Conservation (phyloP, 92 coral and sea anemone species). For the Porites lobata region DNA sequence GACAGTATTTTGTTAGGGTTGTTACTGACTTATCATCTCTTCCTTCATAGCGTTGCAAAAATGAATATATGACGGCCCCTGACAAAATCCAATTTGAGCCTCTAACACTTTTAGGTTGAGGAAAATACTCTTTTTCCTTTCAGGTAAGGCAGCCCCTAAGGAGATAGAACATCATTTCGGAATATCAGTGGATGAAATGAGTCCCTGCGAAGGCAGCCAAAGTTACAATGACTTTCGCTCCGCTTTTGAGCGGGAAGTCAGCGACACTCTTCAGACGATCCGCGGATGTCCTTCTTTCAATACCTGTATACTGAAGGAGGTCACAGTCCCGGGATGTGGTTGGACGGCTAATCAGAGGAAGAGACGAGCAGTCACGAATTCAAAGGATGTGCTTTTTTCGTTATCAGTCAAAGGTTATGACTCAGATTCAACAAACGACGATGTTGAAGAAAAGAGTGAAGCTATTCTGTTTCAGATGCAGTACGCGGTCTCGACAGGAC, state of each 20-base stretch:
- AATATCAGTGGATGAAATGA: not conserved
- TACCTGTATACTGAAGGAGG: slow-evolving; percentile 33
- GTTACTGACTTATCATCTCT: too few species aligned
- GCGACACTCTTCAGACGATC: slow-evolving; percentile 15
- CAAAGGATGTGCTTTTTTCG: slow-evolving; percentile 27
- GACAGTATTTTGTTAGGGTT: too few species aligned
- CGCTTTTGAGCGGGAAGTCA: slow-evolving; percentile 38
- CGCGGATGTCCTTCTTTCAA: slow-evolving; percentile 15
- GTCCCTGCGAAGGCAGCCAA: slow-evolving; percentile 29
- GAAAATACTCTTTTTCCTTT: too few species aligned
- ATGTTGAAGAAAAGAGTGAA: slow-evolving; percentile 47
- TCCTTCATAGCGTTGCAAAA: too few species aligned
- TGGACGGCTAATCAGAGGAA: not conserved
- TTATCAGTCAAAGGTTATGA: slow-evolving; percentile 3
- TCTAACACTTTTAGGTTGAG: not conserved
- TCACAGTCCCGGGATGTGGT: slow-evolving; percentile 45
- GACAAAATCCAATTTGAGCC: too few species aligned
- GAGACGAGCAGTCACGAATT: slow-evolving; percentile 10
- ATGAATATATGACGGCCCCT: too few species aligned
- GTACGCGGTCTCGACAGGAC: slow-evolving; percentile 53
- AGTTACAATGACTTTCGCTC: slow-evolving; percentile 13
- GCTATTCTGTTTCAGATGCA: slow-evolving; percentile 63
- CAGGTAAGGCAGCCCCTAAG: slow-evolving; percentile 36
- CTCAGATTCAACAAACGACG: not conserved
- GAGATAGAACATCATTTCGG: slow-evolving; percentile 19